Evolutionary conservation across 2,113 vertebrate species (phyloP), one percentile per base, ranked within the genome.

Genomic region (Mixornis gularis): DNA sequence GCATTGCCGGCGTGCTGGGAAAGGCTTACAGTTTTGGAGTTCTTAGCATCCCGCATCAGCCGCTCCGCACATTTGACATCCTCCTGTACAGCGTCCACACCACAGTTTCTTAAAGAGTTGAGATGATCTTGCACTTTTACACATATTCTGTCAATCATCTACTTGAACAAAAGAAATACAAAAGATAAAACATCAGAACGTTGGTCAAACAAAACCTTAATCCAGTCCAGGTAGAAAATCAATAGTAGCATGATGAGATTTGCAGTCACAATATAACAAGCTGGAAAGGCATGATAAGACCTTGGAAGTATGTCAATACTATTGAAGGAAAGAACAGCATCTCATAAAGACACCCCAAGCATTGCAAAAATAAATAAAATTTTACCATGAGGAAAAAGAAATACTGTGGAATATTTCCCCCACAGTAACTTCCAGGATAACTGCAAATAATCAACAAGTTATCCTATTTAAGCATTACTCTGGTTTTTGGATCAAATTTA

Each of bases 111-210:
- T 90, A 99, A 95, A 19, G 99, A 99, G 97, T 99, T 99, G 71
- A 99, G 98, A 85, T 99, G 99, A 95, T 99, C 99, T 96, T 99
- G 99, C 40, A 99, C 98, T 97, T 99, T 99, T 55, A 99, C 99
- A 95, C 99, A 99, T 87, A 99, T 98, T 94, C 99, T 97, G 93
- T 99, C 99, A 81, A 99, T 99, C 99, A 99, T 99, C 99, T 99
- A 95, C 69, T 80, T 64, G 36, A 69, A 89, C 56, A 89, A 79
- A 66, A 87, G 53, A 56, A 60, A 78, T 2, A 49, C 20, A 52
- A 14, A 72, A 89, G 19, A 58, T 17, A 40, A 64, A 78, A 58
- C 21, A 84, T 38, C 64, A 79, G 12, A 46, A 79, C 0, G 13
- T 4, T 90, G 66, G 53, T 56, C 48, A 84, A 90, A 92, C 2